Percentiles rank a stretch among this genome's conserved stretches.
Evolutionary conservation across 2,113 vertebrate species (phyloP).

Genomic region (Tragelaphus strepsiceros): DNA sequence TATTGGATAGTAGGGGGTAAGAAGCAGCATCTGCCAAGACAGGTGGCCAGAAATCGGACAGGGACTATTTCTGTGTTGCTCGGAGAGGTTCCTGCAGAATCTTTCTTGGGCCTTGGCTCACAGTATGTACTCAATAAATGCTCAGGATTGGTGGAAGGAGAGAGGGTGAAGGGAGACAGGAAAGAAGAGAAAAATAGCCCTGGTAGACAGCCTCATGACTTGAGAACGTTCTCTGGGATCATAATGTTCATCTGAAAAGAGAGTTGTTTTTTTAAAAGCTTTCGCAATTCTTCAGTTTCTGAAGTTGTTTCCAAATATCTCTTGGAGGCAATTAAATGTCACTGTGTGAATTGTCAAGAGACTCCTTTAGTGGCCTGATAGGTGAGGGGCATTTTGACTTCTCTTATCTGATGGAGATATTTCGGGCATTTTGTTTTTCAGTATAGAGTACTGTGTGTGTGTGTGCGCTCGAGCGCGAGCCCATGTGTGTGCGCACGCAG

Average conservation of each 20-base stretch:
- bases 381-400: conserved; percentile 1
- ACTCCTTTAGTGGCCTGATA: background rate
- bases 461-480: too few relatives aligned
- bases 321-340: conserved; percentile 50
- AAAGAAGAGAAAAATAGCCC: background rate
- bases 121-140: background rate
- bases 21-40: background rate
- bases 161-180: background rate
- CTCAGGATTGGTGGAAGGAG: background rate
- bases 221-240: conserved; percentile 6
- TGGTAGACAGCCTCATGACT: background rate
- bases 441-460: background rate
- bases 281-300: background rate
- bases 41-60: background rate
- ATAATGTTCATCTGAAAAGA: background rate
- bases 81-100: background rate
- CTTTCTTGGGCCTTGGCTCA: background rate
- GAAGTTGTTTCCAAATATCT: conserved; percentile 42
- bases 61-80: background rate
- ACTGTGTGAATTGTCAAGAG: conserved; percentile 6
- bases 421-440: background rate
- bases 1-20: background rate
- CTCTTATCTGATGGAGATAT: background rate
- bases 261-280: conserved; percentile 22
- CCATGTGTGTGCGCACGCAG: accelerated